Evolutionary conservation across 2,888 invertebrate species (phyloP).

Genomic region (Rhamnusium bicolor): DNA sequence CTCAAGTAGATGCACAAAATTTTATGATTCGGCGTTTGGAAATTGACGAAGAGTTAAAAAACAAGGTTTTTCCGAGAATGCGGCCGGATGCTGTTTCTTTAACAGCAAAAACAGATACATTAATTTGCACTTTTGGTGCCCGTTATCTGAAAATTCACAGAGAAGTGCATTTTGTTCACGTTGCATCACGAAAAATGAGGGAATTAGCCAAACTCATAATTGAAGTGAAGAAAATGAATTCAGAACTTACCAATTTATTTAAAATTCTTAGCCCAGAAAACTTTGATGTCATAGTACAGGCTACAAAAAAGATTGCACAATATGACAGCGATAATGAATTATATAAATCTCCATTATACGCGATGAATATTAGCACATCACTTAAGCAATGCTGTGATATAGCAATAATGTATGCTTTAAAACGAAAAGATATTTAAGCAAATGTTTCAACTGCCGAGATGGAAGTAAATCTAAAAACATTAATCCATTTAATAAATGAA

Average conservation of each 20-base stretch:
- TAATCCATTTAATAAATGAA: constrained; percentile 47
- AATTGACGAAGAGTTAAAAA: constrained; percentile 26
- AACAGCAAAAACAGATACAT: not conserved
- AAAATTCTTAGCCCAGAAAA: constrained; percentile 37
- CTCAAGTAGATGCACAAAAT: constrained; percentile 20
- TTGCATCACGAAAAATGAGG: constrained; percentile 21
- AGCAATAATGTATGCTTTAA: constrained; percentile 30
- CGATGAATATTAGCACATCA: constrained; percentile 32
- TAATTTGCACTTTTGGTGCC: constrained; percentile 49
- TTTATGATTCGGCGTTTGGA: constrained; percentile 6
- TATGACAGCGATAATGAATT: constrained; percentile 31
- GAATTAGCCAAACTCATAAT: constrained; percentile 33
- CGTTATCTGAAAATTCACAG: constrained; percentile 47
- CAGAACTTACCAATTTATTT: constrained; percentile 33
- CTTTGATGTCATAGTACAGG: constrained; percentile 36
- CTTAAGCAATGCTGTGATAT: constrained; percentile 45
- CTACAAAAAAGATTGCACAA: constrained; percentile 35
- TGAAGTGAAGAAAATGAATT: constrained; percentile 37
- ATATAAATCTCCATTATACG: constrained; percentile 36
- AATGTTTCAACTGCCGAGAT: constrained; percentile 35
- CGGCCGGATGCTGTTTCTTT: constrained; percentile 19
- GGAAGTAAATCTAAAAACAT: constrained; percentile 51
- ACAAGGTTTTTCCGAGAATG: constrained; percentile 37
- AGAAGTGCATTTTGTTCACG: constrained; percentile 40
- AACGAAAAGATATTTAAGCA: constrained; percentile 21